Base-by-base conservation (phyloP, 2,888 invertebrate species). In the Hirtodrosophila alboralis region DNA sequence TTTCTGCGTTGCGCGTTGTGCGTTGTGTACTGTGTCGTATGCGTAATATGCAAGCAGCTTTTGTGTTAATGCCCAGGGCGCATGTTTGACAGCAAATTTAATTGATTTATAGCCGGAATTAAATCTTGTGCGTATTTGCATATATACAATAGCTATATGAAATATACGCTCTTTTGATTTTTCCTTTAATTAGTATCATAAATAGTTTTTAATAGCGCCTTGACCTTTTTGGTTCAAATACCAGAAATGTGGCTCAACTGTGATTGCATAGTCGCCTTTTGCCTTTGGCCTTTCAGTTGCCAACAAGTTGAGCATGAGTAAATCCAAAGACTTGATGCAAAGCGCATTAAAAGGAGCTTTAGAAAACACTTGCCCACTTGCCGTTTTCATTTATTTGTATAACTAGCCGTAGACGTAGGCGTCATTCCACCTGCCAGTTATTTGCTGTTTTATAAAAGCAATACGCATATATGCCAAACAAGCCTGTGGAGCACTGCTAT, bases 401-500 rank as follows among this genome's bases (percentile, higher is more conserved):
- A 23, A 23, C 23, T 23, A 5, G 37, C 13, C 10, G 37, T 31
- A 12, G 33, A 36, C 27, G 47, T 41, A 45, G 45, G 48, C 44
- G 26, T 18, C 12, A 28, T 27, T 31, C 26, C 48, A 40, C 52
- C 73, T 54, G 68, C 10, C 38, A 10, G 37, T 48, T 84, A 70
- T 76, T 80, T 76, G 63, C 81, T 51, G 62, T 65, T 70, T 66
- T 67, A 75, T 78, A 64, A 81, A 85, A 63, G 85, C 83, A 73
- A 69, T 78, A 83, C 73, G 62, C 79, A 83, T 75, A 23, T 23
- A 75, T 63, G 75, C 41, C 37, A 47, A 47, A 38, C 53, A 52
- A 56, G 52, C 63, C 66, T 53, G 34, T 68, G 60, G 47, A 44
- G 57, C 62, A 45, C 54, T 67, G 40, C 21, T 84, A 84, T 84